A percentile compares a stretch with the other conserved stretches of the same genome.
These are phyloP conservation scores for Glossophaga mutica DNA, from an alignment of 2,797 vertebrate genomes.

Conservation along the genomic window DNA sequence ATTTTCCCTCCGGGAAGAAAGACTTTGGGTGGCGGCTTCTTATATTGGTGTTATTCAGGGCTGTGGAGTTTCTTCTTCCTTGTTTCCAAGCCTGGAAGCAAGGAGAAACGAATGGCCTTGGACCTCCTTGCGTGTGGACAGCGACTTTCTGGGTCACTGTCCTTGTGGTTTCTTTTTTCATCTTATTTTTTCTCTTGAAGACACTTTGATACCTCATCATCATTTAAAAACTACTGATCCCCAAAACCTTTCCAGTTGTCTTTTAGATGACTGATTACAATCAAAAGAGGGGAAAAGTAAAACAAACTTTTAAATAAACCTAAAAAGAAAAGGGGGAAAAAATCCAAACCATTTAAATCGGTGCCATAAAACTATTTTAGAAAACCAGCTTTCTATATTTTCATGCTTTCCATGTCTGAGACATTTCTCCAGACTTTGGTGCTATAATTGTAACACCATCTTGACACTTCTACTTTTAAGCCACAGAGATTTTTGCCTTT, in stretches of 20 bases:
- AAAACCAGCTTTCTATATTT: slow-evolving; percentile 75
- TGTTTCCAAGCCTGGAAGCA: slow-evolving; percentile 25
- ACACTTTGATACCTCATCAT: slow-evolving; percentile 18
- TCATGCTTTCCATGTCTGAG: slow-evolving; percentile 74
- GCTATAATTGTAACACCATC: slow-evolving; percentile 77
- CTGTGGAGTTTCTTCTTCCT: slow-evolving; percentile 1
- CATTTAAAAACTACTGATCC: slow-evolving; percentile 35
- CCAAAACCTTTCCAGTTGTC: slow-evolving; percentile 35
- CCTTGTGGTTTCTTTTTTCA: not conserved
- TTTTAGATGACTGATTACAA: slow-evolving; percentile 66
- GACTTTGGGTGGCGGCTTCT: slow-evolving; percentile 36
- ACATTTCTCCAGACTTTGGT: slow-evolving; percentile 74
- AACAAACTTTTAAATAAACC: slow-evolving; percentile 67
- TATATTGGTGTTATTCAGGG: not conserved
- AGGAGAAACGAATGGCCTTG: slow-evolving; percentile 13
- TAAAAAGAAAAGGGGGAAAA: slow-evolving; percentile 47
- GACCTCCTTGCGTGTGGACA: not conserved
- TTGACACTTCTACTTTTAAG: slow-evolving; percentile 78
- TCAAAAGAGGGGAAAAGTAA: slow-evolving; percentile 65
- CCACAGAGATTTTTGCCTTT: slow-evolving; percentile 71
- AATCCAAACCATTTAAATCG: slow-evolving; percentile 72
- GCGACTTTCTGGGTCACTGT: not conserved
- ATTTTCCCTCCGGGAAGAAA: slow-evolving; percentile 49
- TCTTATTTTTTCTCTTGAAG: not conserved
- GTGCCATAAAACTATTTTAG: slow-evolving; percentile 75